These are phyloP conservation scores for Syritta pipiens DNA, from an alignment of 2,888 invertebrate genomes.

Conservation along the genomic window DNA sequence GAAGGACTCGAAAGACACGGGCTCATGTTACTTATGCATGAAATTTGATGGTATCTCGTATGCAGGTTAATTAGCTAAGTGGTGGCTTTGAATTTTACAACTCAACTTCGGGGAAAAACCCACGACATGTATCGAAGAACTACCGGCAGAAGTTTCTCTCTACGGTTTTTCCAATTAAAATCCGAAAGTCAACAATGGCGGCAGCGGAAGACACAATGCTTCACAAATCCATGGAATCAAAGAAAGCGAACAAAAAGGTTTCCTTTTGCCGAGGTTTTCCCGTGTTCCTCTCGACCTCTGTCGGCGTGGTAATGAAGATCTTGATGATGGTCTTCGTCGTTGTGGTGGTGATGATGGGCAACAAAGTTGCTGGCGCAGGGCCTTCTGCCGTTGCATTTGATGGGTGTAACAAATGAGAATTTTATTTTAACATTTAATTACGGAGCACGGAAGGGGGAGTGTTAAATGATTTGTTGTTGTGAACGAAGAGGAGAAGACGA, in stretches of 20 bases:
- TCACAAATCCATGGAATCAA: conserved; percentile 46
- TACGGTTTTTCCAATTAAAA: conserved; percentile 51
- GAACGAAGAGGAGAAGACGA: not conserved
- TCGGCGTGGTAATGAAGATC: conserved; percentile 1
- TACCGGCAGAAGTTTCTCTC: not conserved
- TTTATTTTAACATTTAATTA: conserved; percentile 49
- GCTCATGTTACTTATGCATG: conserved; percentile 54
- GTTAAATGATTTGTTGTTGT: conserved; percentile 32
- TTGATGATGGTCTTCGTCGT: conserved; percentile 9
- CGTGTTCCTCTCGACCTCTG: conserved; percentile 9
- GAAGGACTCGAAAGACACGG: conserved; percentile 23
- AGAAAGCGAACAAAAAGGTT: conserved; percentile 20
- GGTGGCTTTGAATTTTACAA: no score
- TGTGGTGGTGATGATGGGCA: not conserved
- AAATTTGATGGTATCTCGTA: conserved; percentile 53
- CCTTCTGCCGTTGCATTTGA: not conserved
- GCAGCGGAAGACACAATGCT: conserved; percentile 20
- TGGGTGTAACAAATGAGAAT: conserved; percentile 40
- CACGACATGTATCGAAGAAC: not conserved
- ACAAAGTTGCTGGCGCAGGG: not conserved
- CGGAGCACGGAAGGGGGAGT: conserved; percentile 7
- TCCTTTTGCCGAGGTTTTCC: conserved; percentile 3
- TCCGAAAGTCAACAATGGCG: not conserved
- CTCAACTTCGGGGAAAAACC: conserved; percentile 8
- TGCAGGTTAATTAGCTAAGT: conserved; percentile 64